Evolutionary conservation across 2,113 vertebrate genomes (phyloP).

Genomic region (Syngnathoides biaculeatus): DNA sequence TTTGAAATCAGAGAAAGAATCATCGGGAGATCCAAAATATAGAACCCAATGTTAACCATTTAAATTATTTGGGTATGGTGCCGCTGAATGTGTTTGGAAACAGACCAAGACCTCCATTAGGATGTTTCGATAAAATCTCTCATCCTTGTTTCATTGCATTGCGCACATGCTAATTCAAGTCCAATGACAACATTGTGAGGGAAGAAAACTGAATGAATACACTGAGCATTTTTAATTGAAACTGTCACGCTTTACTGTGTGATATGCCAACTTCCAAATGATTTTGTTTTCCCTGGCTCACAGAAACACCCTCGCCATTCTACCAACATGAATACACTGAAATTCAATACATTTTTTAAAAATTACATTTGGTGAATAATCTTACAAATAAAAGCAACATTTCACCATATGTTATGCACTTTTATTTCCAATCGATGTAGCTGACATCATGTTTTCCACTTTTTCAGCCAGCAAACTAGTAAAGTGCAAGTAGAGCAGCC

Average conservation of each 20-base stretch:
- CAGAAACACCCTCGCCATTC: background rate
- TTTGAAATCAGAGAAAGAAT: conserved; percentile 44
- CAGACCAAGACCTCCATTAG: conserved; percentile 72
- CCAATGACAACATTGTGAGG: conserved; percentile 2
- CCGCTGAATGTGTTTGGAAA: conserved; percentile 60
- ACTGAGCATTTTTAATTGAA: conserved; percentile 20
- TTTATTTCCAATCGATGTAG: too few relatives aligned
- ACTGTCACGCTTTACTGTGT: background rate
- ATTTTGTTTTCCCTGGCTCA: background rate
- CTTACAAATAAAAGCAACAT: too few relatives aligned
- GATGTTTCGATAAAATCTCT: conserved; percentile 58
- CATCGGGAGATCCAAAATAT: conserved; percentile 63
- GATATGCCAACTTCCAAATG: background rate
- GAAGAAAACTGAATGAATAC: too few relatives aligned
- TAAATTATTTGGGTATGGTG: conserved; percentile 57
- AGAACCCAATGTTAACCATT: conserved; percentile 53
- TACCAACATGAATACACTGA: too few relatives aligned
- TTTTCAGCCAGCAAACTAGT: too few relatives aligned
- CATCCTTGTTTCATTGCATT: conserved; percentile 43
- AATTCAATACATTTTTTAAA: too few relatives aligned
- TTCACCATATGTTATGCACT: too few relatives aligned
- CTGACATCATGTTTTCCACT: too few relatives aligned
- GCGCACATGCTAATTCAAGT: conserved; percentile 49
- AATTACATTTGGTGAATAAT: too few relatives aligned
- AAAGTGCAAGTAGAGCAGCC: too few relatives aligned